A percentile compares a stretch with the other conserved stretches of the same genome.
Conservation (phyloP, 1,140 invertebrate species). For the Brachionus paranguensis region DNA sequence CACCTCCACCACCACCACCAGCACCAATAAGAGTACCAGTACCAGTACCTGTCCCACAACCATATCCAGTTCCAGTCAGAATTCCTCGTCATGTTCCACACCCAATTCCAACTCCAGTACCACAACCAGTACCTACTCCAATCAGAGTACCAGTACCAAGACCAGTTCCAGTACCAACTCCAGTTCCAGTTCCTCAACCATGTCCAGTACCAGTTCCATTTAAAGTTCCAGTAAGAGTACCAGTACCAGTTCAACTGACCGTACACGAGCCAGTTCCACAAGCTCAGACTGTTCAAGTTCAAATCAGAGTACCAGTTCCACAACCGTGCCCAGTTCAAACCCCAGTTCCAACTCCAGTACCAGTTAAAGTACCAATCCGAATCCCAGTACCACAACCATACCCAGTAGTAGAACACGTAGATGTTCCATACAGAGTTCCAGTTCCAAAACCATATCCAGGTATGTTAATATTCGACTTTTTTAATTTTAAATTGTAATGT, state of each 20-base stretch:
- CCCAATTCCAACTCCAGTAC: conserved; percentile 1
- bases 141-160: background rate
- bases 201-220: background rate
- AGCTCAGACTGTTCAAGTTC: background rate
- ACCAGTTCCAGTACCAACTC: background rate
- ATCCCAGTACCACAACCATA: background rate
- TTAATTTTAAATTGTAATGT: background rate
- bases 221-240: background rate
- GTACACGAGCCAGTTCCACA: background rate
- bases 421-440: conserved; percentile 9
- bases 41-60: background rate
- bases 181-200: background rate
- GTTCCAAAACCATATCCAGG: conserved; percentile 15
- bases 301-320: background rate
- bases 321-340: background rate
- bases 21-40: background rate
- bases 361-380: background rate
- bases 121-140: background rate
- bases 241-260: background rate
- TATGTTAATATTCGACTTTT: background rate
- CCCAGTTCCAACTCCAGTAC: background rate
- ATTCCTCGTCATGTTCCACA: background rate
- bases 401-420: background rate
- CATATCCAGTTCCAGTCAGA: background rate
- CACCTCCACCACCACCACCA: background rate